Base-by-base conservation (phyloP, 2,113 vertebrate species). In the cattle (Bos taurus) region DNA sequence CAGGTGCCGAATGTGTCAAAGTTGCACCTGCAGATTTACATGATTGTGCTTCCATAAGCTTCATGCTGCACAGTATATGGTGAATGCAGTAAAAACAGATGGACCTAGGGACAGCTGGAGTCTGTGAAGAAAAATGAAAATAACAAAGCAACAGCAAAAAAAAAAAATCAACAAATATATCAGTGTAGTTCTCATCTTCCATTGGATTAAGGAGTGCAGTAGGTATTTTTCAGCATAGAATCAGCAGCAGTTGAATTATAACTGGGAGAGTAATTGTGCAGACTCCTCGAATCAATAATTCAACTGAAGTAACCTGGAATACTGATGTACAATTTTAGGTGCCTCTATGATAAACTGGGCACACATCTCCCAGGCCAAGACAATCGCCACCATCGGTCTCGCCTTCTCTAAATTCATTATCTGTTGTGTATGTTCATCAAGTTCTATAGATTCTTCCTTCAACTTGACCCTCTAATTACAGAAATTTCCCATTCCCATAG, bases 21-120 rank as follows among this genome's bases (percentile, higher is more conserved):
- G 48, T 95, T 59, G 57, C 84, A 97, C 78, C 48, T 97, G 89
- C 78, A 85, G 77, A 89, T 93, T 96, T 92, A 67, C 74, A 26
- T 83, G 92, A 96, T 59, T 93, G n/a, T 95, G 85, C 46, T 28
- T 94, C 54, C 46, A 64, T 67, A 85, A 98, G 56, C 16, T 84
- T 92, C 54, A 56, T 85, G n/a, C 8, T 92, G 14, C 43, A 50
- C 25, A 46, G 12, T 85, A 30, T 43, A 60, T 87, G 50, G 6
- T 90, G 64, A 97, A 54, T 84, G 21, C n/a, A 96, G 60, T 93
- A 90, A 92, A 90, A 95, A 8, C 48, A 97, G 59, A 91, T 77
- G 40, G 93, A 83, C 52, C 23, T 28, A 71, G 30, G 60, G 94
- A 93, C 56, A 93, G n/a, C 36, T 97, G 40, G 88, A 85, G 9